Percentiles rank a stretch among this genome's conserved stretches.
Conservation (phyloP, 1,140 invertebrate genomes). For the Thalassaphorura encarpata region DNA sequence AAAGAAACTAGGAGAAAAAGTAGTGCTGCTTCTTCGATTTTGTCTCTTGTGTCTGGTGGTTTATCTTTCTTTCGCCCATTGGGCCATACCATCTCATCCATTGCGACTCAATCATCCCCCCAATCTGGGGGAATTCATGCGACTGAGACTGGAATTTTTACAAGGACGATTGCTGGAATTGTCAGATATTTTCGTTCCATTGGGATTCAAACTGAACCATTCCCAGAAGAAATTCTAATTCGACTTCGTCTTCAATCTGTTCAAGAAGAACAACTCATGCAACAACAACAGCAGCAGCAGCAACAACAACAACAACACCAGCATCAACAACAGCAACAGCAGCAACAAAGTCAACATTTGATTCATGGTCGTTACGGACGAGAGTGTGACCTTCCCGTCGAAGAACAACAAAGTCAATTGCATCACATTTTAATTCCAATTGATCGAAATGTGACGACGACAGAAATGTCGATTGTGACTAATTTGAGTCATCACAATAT, state of each 20-base stretch:
- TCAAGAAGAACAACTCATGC: conserved; percentile 44
- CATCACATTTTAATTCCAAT: not conserved
- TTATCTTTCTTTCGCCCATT: conserved; percentile 13
- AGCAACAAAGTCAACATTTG: too few species aligned
- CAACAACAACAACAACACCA: not conserved
- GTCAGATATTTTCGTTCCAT: conserved; percentile 8
- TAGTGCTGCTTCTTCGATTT: conserved; percentile 22
- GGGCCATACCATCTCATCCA: too few species aligned
- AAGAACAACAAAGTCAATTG: too few species aligned
- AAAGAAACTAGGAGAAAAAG: conserved; percentile 20
- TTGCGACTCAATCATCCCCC: not conserved
- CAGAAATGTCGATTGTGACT: conserved; percentile 34
- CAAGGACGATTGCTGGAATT: not conserved
- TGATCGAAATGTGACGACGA: too few species aligned
- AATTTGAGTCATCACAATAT: not conserved
- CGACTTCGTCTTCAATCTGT: conserved; percentile 19
- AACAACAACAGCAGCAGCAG: not conserved
- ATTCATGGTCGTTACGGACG: too few species aligned
- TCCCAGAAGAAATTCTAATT: conserved; percentile 26
- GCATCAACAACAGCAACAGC: not conserved
- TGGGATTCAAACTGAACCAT: conserved; percentile 30
- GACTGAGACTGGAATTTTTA: not conserved
- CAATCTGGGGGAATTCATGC: not conserved
- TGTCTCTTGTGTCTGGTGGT: conserved; percentile 23
- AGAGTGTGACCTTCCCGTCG: too few species aligned